A percentile compares a stretch with the other conserved stretches of the same genome.
Conservation (phyloP, 2,888 invertebrate genomes). For the Gortyna flavago region DNA sequence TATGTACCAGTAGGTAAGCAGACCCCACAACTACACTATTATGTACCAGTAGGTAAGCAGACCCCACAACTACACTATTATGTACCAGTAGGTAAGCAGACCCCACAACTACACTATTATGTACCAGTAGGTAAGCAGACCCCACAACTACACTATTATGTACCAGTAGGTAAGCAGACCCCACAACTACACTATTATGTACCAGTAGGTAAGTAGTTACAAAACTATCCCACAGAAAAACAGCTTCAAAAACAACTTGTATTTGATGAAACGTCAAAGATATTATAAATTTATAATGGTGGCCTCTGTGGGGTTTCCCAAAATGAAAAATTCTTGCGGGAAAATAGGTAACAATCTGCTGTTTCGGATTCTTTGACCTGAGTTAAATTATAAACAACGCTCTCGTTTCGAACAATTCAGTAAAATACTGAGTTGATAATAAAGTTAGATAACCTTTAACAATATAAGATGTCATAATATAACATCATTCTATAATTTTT, state of each 20-base stretch:
- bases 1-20: background rate
- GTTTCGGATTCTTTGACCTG: conserved; percentile 1
- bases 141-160: background rate
- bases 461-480: conserved; percentile 38
- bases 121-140: background rate
- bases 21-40: no score
- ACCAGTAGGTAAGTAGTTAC: background rate
- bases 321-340: conserved; percentile 3
- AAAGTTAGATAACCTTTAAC: conserved; percentile 55
- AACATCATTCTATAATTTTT: conserved; percentile 25
- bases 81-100: background rate
- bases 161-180: background rate
- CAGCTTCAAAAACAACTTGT: background rate
- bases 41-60: background rate
- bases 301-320: conserved; percentile 5
- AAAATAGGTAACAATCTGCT: background rate
- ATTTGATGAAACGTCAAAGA: conserved; percentile 4
- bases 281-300: background rate
- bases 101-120: background rate
- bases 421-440: conserved; percentile 10
- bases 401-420: background rate
- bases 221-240: background rate
- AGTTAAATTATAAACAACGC: background rate
- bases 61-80: no score
- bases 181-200: background rate